Evolutionary conservation across 2,113 vertebrate species (phyloP), one percentile per base, ranked within the genome.

Genomic region (Brachypodius melanocephalos): DNA sequence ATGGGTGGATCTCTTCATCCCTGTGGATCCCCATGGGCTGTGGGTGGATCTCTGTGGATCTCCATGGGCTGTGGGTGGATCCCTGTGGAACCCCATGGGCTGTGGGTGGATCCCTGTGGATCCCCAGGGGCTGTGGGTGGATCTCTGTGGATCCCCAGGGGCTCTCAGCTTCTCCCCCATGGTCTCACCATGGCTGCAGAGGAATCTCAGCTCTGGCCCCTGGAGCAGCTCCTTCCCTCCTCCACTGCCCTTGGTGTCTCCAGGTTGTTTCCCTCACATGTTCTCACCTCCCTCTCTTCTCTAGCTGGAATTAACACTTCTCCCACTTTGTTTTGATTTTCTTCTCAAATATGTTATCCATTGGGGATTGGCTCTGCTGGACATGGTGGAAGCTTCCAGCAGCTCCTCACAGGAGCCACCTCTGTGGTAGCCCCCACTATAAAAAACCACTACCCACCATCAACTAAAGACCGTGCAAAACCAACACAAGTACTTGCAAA

Each of bases 361-460:
- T 2, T 57, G 54, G 32, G 3, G 8, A 14, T 0, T 21, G 46
- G 10, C 67, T 71, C 66, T 71, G 67, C 17, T 7, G 32, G 38
- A 52, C 8, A 2, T 2, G 80, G 32, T 32, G 38, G 68, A 32
- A 54, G 9, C 11, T 38, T 46, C 68, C 58, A 46, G 57, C 21
- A 54, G 28, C 28, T 84, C 38, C 48, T 14, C 17, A 38, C 28
- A 55, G n/a, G 2, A 63, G 9, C 17, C 40, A 46, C n/a, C 14
- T 14, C 48, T 3, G 4, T 38, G 40, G 8, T 7, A 12, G 20
- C 8, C 0, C 16, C 22, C 0, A 0, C 40, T 22, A 9, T n/a
- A 28, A n/a, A 55, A 71, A 73, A 8, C 22, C 59, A 48, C 38
- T 38, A 38, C 38, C 10, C 38, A 38, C 38, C 10, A 38, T 10